A percentile compares a stretch with the other conserved stretches of the same genome.
These are phyloP conservation scores for Anolis sagrei DNA, from an alignment of 2,113 vertebrate genomes.

Conservation along the genomic window DNA sequence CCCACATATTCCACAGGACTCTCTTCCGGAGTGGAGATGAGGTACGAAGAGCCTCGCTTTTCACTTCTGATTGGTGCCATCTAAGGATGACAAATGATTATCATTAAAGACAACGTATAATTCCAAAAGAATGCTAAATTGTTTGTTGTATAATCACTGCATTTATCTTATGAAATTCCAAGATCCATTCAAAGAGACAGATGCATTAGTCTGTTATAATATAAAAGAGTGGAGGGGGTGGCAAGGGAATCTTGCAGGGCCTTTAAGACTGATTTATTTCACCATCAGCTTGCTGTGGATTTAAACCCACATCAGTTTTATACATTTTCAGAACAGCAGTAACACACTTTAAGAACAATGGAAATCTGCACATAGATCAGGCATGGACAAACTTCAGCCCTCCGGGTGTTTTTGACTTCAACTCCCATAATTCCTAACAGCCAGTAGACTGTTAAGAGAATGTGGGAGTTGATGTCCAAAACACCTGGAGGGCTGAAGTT, in stretches of 20 bases:
- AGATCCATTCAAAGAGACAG: too few species aligned
- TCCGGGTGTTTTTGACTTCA: too few species aligned
- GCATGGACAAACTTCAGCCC: too few species aligned
- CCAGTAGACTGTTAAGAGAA: too few species aligned
- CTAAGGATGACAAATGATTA: conserved; percentile 46
- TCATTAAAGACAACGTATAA: background rate
- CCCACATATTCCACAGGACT: conserved; percentile 78
- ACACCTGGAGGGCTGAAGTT: too few species aligned
- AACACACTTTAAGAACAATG: conserved; percentile 40
- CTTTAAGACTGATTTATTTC: too few species aligned
- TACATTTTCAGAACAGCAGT: conserved; percentile 49
- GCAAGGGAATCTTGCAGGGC: background rate
- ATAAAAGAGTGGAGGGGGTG: background rate
- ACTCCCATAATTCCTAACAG: too few species aligned
- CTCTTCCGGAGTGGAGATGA: conserved; percentile 83
- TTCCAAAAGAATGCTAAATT: background rate
- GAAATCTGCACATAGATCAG: background rate
- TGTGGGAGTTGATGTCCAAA: too few species aligned
- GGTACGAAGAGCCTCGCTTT: conserved; percentile 88
- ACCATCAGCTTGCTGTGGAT: too few species aligned
- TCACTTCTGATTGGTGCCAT: conserved; percentile 83
- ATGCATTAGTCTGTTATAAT: too few species aligned
- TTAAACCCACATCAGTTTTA: background rate
- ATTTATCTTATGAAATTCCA: too few species aligned
- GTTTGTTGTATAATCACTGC: too few species aligned